Conservation (phyloP, 2,113 vertebrate genomes). For the Pleuronectes platessa region DNA sequence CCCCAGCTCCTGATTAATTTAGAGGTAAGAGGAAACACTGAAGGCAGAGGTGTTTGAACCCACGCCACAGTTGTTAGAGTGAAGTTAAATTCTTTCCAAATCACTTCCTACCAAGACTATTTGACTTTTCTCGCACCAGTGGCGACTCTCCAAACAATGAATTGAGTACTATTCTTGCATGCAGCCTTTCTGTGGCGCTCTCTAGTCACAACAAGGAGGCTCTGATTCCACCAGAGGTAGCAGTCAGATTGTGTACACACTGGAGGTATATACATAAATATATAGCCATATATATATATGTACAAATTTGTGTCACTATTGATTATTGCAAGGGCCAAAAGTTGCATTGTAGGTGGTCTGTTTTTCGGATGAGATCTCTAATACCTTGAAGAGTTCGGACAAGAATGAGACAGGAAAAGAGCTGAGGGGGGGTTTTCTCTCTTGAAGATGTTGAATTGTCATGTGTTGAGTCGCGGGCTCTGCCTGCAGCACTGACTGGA, state of each 20-base stretch:
- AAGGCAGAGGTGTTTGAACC: slow-evolving; percentile 59
- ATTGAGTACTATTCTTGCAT: slow-evolving; percentile 75
- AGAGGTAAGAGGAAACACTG: slow-evolving; percentile 68
- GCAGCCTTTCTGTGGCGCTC: slow-evolving; percentile 73
- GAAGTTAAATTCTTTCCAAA: slow-evolving; percentile 61
- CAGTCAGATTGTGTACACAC: slow-evolving; percentile 78
- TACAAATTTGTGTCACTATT: slow-evolving; percentile 73
- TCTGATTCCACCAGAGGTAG: slow-evolving; percentile 66
- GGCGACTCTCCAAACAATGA: slow-evolving; percentile 64
- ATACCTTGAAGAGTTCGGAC: slow-evolving; percentile 55
- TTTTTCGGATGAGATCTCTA: slow-evolving; percentile 58
- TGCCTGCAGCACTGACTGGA: slow-evolving; percentile 53
- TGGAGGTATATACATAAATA: slow-evolving; percentile 80
- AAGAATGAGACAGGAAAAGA: slow-evolving; percentile 47
- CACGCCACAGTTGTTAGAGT: slow-evolving; percentile 60
- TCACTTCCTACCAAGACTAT: slow-evolving; percentile 52
- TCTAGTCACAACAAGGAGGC: slow-evolving; percentile 69
- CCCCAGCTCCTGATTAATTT: slow-evolving; percentile 74
- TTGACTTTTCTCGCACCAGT: slow-evolving; percentile 50
- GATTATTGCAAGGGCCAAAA: slow-evolving; percentile 72
- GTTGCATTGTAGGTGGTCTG: slow-evolving; percentile 63
- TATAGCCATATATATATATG: slow-evolving; percentile 81
- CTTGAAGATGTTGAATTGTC: slow-evolving; percentile 39
- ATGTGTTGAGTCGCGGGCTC: slow-evolving; percentile 59
- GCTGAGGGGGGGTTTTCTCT: slow-evolving; percentile 30